phyloP scores from a whole-genome alignment of 2,113 vertebrate genomes.

The Pantherophis guttatus region DNA sequence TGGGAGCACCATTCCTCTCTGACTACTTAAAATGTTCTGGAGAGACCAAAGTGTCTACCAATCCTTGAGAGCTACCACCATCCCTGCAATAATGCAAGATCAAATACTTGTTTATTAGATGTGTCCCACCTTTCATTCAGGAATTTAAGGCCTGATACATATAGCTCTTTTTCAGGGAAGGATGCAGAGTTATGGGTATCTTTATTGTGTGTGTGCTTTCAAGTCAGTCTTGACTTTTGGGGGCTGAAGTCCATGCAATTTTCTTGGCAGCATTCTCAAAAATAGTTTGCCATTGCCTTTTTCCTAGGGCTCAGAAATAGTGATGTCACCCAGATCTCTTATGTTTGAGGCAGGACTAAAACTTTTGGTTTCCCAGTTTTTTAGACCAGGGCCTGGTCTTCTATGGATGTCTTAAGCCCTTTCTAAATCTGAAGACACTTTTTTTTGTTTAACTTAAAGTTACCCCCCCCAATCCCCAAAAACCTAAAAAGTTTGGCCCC shows the following conservation, averaged over 20 bases:
- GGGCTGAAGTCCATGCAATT: background rate
- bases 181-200: background rate
- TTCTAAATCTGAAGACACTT: background rate
- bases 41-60: background rate
- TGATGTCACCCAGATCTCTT: background rate
- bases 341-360: background rate
- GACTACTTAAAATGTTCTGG: background rate
- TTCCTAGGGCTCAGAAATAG: background rate
- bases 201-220: background rate
- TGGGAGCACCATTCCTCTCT: background rate
- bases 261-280: background rate
- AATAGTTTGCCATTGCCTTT: background rate
- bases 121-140: background rate
- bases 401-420: background rate
- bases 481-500: background rate
- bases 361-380: background rate
- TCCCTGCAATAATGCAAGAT: background rate
- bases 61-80: background rate
- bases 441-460: background rate
- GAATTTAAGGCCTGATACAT: background rate
- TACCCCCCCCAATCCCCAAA: background rate
- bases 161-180: background rate
- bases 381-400: background rate
- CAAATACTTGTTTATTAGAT: background rate
- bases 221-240: background rate